phyloP scores from a whole-genome alignment of 2,113 vertebrate species.

The Colinus virginianus region DNA sequence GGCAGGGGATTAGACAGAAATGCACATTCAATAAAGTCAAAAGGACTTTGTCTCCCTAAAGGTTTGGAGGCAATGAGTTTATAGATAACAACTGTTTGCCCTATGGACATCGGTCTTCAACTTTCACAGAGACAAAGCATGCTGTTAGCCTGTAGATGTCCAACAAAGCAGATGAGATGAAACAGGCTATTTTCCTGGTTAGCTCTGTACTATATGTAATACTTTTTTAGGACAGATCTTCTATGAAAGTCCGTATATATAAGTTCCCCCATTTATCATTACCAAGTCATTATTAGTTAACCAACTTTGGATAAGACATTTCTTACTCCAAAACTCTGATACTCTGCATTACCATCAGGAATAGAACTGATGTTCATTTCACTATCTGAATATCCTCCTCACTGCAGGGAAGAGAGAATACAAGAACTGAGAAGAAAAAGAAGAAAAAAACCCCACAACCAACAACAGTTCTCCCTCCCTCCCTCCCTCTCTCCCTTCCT shows the following conservation, averaged over 20 bases:
- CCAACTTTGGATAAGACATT: neutral
- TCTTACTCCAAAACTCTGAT: neutral
- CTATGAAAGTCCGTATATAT: conserved; percentile 39
- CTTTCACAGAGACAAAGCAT: conserved; percentile 24
- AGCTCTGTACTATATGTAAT: neutral
- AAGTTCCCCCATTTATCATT: neutral
- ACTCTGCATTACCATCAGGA: neutral
- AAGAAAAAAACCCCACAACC: too few species aligned
- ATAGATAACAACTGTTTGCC: conserved; percentile 68
- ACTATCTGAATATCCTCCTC: neutral
- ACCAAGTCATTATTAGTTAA: neutral
- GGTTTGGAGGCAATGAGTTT: conserved; percentile 68
- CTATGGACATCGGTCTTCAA: conserved; percentile 53
- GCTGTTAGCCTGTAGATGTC: neutral
- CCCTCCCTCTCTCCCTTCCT: accelerated
- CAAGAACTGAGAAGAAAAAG: neutral
- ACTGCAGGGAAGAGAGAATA: neutral
- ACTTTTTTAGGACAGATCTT: neutral
- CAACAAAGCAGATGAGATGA: neutral
- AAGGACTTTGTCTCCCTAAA: conserved; percentile 70
- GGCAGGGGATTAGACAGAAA: conserved; percentile 67
- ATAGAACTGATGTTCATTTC: neutral
- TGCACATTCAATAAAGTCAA: conserved; percentile 69
- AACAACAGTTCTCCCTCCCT: too few species aligned
- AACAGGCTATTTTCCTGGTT: neutral